Evolutionary conservation across 2,113 vertebrate species (phyloP), one percentile per base, ranked within the genome.

Genomic region (Myanophis thanlyinensis): DNA sequence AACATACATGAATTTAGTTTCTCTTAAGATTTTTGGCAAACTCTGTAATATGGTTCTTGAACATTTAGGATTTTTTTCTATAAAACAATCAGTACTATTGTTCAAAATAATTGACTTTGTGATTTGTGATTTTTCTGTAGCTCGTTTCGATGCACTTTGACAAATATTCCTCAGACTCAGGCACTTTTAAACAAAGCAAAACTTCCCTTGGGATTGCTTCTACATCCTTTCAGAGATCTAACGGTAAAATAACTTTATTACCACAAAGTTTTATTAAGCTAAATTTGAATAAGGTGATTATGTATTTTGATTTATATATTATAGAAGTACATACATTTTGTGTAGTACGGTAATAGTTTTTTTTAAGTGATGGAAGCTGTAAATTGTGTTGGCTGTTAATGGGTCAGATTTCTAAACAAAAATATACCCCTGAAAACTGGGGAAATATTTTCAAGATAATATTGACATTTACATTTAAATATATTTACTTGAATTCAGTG

Each of bases 141-240:
- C 92, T 99, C 98, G 0, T 99, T 99, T 97, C 97, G 99, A 59
- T 99, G 99, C 91, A 99, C 99, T 3, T 94, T 99, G 97, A 98
- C 98, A 93, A 99, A 98, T 97, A 97, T 99, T 95, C 99, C 99
- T 15, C 99, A 99, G 95, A 99, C 98, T 11, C 99, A 99, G 96
- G 98, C 98, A 87, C 97, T 99, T 92, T 96, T 99, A 96, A 99
- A 98, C 95, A 99, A 99, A 98, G 99, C 99, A 91, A 98, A 99
- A 13, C 99, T 99, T 91, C 99, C 99, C 7, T 97, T 99, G 95
- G 99, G 99, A 87, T 97, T 99, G 91, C 96, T 99, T 80, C 97
- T 99, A 23, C 99, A 99, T 97, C 99, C 99, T 62, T 99, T 99
- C 97, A 98, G 98, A 98, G 99, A 99, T 97, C 94, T 99, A 89